Conservation (phyloP, 2,888 invertebrate species). For the Opisthograptis luteolata region DNA sequence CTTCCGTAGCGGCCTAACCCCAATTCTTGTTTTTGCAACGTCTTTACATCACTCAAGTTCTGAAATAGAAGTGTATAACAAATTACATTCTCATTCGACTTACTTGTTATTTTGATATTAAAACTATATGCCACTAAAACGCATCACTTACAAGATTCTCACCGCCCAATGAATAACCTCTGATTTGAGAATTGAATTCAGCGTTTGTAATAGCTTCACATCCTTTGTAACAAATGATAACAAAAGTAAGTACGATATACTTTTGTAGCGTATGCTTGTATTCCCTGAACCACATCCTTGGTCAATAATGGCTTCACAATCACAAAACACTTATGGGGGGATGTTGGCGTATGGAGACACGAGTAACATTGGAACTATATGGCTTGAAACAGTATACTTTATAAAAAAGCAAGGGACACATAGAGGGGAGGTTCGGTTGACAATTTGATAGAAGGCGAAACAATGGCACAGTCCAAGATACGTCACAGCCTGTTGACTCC, state of each 20-base stretch:
- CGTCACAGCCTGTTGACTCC: conserved; percentile 72
- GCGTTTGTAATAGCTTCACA: conserved; percentile 50
- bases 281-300: conserved; percentile 40
- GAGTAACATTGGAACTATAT: conserved; percentile 27
- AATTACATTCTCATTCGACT: too few species aligned
- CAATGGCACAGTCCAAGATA: conserved; percentile 71
- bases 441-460: conserved; percentile 72
- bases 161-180: conserved; percentile 58
- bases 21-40: conserved; percentile 63
- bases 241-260: conserved; percentile 29
- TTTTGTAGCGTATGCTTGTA: conserved; percentile 18
- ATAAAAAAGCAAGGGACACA: conserved; percentile 59
- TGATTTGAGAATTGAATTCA: conserved; percentile 64
- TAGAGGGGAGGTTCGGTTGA: conserved; percentile 68
- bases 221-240: conserved; percentile 29
- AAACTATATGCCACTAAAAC: not conserved
- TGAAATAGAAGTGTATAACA: conserved; percentile 46
- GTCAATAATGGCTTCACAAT: conserved; percentile 19
- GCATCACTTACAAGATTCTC: conserved; percentile 57
- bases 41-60: conserved; percentile 63
- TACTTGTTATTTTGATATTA: not conserved
- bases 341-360: conserved; percentile 12
- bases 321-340: conserved; percentile 19
- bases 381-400: conserved; percentile 56
- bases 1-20: conserved; percentile 52